These are phyloP conservation scores for Tympanoctomys barrerae DNA, from an alignment of 2,797 vertebrate genomes.

Conservation along the genomic window DNA sequence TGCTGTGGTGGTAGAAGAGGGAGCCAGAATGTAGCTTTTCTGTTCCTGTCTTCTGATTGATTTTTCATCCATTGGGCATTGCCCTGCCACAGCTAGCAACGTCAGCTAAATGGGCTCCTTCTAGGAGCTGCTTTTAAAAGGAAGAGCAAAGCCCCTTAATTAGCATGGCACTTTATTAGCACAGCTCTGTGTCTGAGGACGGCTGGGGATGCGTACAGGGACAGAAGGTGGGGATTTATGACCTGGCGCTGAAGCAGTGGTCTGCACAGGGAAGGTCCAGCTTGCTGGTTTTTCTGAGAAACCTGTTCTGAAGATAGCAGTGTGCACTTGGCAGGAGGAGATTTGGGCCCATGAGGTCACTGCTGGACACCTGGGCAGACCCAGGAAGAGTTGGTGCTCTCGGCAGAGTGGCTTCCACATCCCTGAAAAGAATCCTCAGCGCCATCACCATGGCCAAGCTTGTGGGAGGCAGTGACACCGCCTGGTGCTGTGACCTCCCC, in stretches of 20 bases:
- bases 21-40: background rate
- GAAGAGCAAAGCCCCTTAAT: background rate
- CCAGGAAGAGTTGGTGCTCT: background rate
- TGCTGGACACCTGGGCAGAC: background rate
- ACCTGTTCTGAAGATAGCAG: background rate
- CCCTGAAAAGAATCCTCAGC: background rate
- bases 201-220: background rate
- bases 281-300: too few species aligned
- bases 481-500: background rate
- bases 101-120: background rate
- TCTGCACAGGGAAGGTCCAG: too few species aligned
- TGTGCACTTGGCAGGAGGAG: background rate
- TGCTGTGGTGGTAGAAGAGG: fast-evolving
- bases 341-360: background rate
- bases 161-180: too few species aligned
- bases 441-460: background rate
- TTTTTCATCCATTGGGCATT: background rate
- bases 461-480: background rate
- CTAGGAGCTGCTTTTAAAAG: background rate
- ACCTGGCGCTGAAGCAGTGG: background rate
- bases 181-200: too few species aligned
- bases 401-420: background rate
- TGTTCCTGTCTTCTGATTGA: background rate
- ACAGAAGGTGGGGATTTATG: background rate
- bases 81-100: background rate